phyloP scores from a whole-genome alignment of 2,797 vertebrate genomes.

The Enteromius radiatus region DNA sequence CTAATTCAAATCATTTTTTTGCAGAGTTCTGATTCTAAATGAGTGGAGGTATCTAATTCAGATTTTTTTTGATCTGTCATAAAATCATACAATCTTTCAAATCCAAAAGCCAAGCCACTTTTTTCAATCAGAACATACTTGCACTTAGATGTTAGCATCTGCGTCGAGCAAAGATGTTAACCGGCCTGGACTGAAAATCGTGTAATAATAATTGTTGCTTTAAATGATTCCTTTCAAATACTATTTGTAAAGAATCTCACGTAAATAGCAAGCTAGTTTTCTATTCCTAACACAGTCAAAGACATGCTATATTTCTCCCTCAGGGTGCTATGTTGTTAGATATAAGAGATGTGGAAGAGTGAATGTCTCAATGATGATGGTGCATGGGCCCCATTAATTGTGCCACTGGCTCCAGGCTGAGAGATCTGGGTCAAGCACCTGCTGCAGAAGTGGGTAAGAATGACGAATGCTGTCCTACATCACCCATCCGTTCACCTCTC shows the following conservation, averaged over 20 bases:
- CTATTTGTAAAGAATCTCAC: neutral
- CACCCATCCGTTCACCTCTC: constrained; percentile 75
- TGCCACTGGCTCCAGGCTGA: constrained; percentile 67
- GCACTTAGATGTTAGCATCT: too few relatives aligned
- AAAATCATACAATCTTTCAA: too few relatives aligned
- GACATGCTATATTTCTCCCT: constrained; percentile 5
- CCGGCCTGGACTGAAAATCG: neutral
- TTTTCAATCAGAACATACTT: neutral
- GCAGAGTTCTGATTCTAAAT: neutral
- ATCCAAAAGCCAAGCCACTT: neutral
- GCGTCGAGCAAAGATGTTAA: too few relatives aligned
- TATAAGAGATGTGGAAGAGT: constrained; percentile 25
- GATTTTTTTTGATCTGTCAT: too few relatives aligned
- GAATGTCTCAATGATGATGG: constrained; percentile 53
- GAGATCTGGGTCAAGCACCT: constrained; percentile 81
- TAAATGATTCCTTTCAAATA: neutral
- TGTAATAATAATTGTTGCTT: neutral
- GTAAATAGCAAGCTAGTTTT: neutral
- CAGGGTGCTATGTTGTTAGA: constrained; percentile 39
- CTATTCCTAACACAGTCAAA: neutral
- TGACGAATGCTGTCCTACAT: constrained; percentile 83
- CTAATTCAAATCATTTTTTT: neutral
- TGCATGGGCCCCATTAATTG: constrained; percentile 74
- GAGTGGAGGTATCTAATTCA: neutral
- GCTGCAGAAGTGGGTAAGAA: constrained; percentile 82